Evolutionary conservation across 2,113 vertebrate genomes (phyloP).

Genomic region (Oncorhynchus clarkii): DNA sequence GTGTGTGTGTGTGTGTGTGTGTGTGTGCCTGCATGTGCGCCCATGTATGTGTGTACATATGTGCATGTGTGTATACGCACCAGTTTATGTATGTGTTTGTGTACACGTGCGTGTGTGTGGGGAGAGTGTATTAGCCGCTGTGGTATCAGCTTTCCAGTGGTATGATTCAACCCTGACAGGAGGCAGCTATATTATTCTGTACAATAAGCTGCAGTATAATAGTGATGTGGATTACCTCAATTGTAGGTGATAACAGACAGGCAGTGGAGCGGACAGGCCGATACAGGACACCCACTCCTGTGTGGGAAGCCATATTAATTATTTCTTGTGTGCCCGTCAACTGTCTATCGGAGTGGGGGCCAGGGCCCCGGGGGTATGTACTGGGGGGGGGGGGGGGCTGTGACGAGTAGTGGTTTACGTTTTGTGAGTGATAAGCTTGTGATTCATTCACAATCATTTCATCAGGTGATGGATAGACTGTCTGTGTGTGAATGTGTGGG

Average conservation of each 20-base stretch:
- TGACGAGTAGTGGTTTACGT: constrained; percentile 39
- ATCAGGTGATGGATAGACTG: background rate
- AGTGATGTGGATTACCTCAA: constrained; percentile 82
- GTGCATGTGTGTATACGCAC: constrained; percentile 3
- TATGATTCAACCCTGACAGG: constrained; percentile 61
- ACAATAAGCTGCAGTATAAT: constrained; percentile 82
- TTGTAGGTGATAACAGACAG: constrained; percentile 88
- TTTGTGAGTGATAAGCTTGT: constrained; percentile 49
- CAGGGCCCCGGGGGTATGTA: constrained; percentile 49
- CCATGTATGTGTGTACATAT: background rate
- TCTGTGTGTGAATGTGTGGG: constrained; percentile 10
- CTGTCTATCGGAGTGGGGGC: constrained; percentile 63
- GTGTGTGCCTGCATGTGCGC: too few species aligned
- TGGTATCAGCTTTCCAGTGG: constrained; percentile 76
- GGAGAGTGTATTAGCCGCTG: constrained; percentile 15
- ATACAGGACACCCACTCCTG: constrained; percentile 83
- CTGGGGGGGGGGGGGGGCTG: background rate
- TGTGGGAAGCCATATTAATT: constrained; percentile 86
- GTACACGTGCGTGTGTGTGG: background rate
- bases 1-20: too few species aligned
- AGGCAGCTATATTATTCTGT: constrained; percentile 77
- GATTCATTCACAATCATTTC: constrained; percentile 48
- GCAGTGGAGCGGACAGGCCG: constrained; percentile 78
- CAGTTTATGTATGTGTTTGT: constrained; percentile 19
- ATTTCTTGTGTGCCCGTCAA: constrained; percentile 79